A percentile compares a stretch with the other conserved stretches of the same genome.
These are phyloP conservation scores for Neuroterus valhalla DNA, from an alignment of 1,140 invertebrate species.

Conservation along the genomic window DNA sequence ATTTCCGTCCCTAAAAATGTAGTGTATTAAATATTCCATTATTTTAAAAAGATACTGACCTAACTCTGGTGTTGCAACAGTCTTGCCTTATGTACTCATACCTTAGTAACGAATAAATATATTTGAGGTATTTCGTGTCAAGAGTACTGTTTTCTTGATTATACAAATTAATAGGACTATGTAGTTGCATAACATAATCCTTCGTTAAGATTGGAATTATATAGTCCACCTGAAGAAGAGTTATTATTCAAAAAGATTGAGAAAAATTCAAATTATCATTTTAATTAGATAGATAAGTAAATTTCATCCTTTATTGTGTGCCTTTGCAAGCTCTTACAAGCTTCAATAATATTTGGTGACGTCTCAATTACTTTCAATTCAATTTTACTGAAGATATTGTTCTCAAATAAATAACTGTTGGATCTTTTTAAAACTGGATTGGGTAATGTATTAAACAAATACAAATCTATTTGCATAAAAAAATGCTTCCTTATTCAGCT, in stretches of 20 bases:
- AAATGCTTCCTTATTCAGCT: too few species aligned
- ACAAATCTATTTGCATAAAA: conserved; percentile 2
- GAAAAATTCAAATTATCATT: neutral
- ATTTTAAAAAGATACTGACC: conserved; percentile 45
- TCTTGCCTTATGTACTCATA: conserved; percentile 60
- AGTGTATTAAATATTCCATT: conserved; percentile 24
- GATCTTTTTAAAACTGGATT: too few species aligned
- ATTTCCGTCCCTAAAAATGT: neutral
- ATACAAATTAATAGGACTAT: conserved; percentile 35
- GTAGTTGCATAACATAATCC: conserved; percentile 57
- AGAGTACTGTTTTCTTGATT: conserved; percentile 47
- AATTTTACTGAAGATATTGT: too few species aligned
- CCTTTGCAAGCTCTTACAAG: too few species aligned
- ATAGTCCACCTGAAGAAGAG: conserved; percentile 58
- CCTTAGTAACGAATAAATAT: conserved; percentile 61
- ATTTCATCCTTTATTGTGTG: too few species aligned
- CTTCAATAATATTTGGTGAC: too few species aligned
- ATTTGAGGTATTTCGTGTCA: conserved; percentile 63
- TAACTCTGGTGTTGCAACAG: conserved; percentile 61
- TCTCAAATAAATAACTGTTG: too few species aligned
- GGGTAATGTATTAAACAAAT: too few species aligned
- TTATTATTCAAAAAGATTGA: conserved; percentile 2
- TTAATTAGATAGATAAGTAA: too few species aligned
- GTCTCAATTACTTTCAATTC: too few species aligned
- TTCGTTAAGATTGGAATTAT: conserved; percentile 64